These are phyloP conservation scores for Drosophila nannoptera DNA, from an alignment of 1,140 invertebrate genomes.

Conservation along the genomic window DNA sequence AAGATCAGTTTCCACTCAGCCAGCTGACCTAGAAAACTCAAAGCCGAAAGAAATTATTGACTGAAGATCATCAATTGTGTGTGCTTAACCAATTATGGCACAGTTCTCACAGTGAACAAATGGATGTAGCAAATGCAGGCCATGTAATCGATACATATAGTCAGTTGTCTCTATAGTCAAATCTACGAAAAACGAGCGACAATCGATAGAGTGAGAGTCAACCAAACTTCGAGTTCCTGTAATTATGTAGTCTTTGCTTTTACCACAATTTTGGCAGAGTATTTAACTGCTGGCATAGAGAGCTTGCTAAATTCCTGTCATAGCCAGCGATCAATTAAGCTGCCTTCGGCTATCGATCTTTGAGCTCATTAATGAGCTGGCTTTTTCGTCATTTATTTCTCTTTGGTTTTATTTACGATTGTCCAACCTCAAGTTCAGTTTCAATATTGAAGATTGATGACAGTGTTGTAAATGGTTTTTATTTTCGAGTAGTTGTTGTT, in stretches of 20 bases:
- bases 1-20: slow-evolving; percentile 35
- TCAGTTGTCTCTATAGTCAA: too few species aligned
- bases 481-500: background rate
- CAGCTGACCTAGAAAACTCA: slow-evolving; percentile 17
- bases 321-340: slow-evolving; percentile 7
- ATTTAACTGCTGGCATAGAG: background rate
- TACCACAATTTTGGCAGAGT: background rate
- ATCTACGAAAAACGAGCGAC: too few species aligned
- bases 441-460: slow-evolving; percentile 27
- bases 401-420: slow-evolving; percentile 20
- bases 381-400: background rate
- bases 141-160: too few species aligned
- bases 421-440: background rate
- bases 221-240: background rate
- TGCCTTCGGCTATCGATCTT: slow-evolving; percentile 26
- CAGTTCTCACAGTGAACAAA: too few species aligned
- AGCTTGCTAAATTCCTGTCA: slow-evolving; percentile 22
- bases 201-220: too few species aligned
- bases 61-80: too few species aligned
- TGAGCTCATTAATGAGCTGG: slow-evolving; percentile 27
- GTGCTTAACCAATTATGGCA: too few species aligned
- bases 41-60: background rate
- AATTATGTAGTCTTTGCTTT: background rate
- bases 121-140: too few species aligned
- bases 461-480: slow-evolving; percentile 19